Evolutionary conservation across 2,797 vertebrate species (phyloP), one percentile per base, ranked within the genome.

Genomic region (Pygocentrus nattereri): DNA sequence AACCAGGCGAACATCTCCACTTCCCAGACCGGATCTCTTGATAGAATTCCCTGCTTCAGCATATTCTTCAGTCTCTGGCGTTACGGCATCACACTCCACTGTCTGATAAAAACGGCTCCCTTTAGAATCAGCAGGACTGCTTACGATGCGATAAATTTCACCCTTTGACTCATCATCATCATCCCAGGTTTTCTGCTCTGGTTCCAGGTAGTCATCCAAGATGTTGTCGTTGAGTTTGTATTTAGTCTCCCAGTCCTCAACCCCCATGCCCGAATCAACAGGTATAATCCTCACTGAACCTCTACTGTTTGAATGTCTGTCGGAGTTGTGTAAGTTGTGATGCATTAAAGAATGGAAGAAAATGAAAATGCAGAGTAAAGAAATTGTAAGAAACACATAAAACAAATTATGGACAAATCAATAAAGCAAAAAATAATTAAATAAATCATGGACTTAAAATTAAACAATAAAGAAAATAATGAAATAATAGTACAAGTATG

Each of bases 181-280:
- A 84, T 96, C 95, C 94, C 95, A 95, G 5, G 91, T 93, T 91
- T 94, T 96, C 84, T 96, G 93, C 80, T 91, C 95, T 54, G 93
- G 87, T 52, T 96, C 95, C 90, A 98, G 89, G 88, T 96, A 96
- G 74, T 96, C 95, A 77, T 97, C 96, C 90, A 97, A 90, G 74
- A 96, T 86, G 13, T 93, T 89, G 59, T 96, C 93, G 88, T 94
- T 88, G 41, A 95, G 89, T 88, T 96, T 95, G 88, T 94, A 96
- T 89, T 95, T 94, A 84, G 83, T 92, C 85, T 96, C 95, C 93
- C 94, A 95, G 19, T 97, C 94, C 85, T 97, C 96, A 87, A 93
- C 95, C 81, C 95, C 95, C 94, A 94, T 94, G 85, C 96, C 95
- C 30, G 91, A 95, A 88, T 97, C 94, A 86, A 95, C 95, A 27